These are phyloP conservation scores for Tragulus kanchil DNA, from an alignment of 2,113 vertebrate species.

Conservation along the genomic window DNA sequence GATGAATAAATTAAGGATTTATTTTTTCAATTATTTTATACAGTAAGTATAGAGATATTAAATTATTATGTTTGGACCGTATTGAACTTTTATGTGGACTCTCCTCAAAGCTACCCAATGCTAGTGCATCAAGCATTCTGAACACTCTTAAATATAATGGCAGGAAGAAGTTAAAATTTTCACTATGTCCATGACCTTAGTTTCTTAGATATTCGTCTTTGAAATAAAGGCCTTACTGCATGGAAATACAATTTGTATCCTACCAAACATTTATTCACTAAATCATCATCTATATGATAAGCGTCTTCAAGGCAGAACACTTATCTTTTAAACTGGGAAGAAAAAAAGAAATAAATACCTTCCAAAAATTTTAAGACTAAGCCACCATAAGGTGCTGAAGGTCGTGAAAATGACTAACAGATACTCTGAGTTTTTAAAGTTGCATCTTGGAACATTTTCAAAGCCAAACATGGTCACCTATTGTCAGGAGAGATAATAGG, in stretches of 20 bases:
- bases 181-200: background rate
- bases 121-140: background rate
- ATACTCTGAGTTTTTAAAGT: constrained; percentile 59
- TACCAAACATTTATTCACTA: constrained; percentile 5
- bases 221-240: constrained; percentile 23
- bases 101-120: background rate
- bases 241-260: background rate
- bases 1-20: constrained; percentile 1
- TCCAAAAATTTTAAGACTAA: no score
- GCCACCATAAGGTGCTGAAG: background rate
- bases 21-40: constrained; percentile 45
- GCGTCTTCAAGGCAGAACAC: background rate
- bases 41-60: constrained; percentile 3
- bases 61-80: background rate
- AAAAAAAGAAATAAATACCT: no score
- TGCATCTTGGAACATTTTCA: constrained; percentile 43
- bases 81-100: background rate
- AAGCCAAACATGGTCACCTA: background rate
- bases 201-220: constrained; percentile 28
- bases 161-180: background rate
- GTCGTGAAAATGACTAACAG: constrained; percentile 60
- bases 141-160: background rate
- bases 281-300: background rate
- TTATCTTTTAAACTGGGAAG: background rate
- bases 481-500: constrained; percentile 52